Base-by-base conservation (phyloP, 2,797 vertebrate species). In the Pipistrellus pipistrellus region DNA sequence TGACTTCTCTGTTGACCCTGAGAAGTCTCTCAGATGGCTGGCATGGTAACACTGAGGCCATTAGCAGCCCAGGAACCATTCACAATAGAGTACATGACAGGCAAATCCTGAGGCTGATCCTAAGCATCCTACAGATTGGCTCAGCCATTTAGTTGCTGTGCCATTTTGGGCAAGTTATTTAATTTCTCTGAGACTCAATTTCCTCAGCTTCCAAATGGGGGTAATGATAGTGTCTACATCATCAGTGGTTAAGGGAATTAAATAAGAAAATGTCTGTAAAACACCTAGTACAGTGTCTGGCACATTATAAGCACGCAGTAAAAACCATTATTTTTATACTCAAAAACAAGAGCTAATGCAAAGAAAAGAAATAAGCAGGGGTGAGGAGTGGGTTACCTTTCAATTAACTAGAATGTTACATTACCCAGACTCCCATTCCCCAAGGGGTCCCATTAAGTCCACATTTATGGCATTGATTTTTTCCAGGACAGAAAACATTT, bases 391-490 rank as follows among this genome's bases (percentile, higher is more conserved):
- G 32, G 86, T 95, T 95, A 90, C 23, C 30, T 95, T 95, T 86
- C 85, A 94, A 84, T 95, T 90, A 96, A 86, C 32, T 92, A 72
- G 64, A 82, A 73, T 85, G 75, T 59, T 95, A 88, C 51, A 81
- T 90, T 95, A 57, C 71, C 64, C 32, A 84, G 83, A 81, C 14
- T 86, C 53, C 59, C 86, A 64, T 90, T 78, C 88, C 73, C 80
- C 38, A 80, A 80, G 46, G 59, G 59, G n/a, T 86, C 59, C 85
- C 78, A 93, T 96, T 92, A 96, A 94, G 46, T 85, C 44, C 38
- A 85, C 88, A 93, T 92, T 85, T 69, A 69, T 51, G 23, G 38
- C 80, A 95, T 92, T 95, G 89, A 93, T 95, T 94, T 96, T 95
- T 92, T 71, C 51, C 90, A 82, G n/a, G 30, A 86, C 77, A 94